phyloP scores from a whole-genome alignment of 1,140 invertebrate genomes.

The Platorchestia sp. region DNA sequence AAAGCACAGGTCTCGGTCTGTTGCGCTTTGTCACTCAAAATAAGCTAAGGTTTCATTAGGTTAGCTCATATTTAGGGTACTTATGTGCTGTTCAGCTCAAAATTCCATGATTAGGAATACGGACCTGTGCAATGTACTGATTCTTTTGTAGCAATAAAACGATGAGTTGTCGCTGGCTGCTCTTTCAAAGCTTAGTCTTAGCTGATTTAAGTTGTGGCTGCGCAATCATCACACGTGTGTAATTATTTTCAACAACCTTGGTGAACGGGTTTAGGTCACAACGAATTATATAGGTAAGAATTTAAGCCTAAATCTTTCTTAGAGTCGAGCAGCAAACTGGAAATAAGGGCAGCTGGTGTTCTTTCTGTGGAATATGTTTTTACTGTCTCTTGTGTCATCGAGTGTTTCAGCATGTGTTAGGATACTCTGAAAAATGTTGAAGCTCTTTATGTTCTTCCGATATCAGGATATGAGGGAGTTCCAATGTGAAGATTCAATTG shows the following conservation, averaged over 20 bases:
- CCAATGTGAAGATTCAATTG: not conserved
- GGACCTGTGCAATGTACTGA: constrained; percentile 6
- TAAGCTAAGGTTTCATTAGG: not conserved
- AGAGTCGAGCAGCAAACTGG: not conserved
- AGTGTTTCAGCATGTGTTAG: not conserved
- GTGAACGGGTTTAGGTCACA: constrained; percentile 6
- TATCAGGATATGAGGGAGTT: not conserved
- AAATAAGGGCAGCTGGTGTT: not conserved
- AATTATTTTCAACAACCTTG: not conserved
- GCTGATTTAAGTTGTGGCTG: not conserved
- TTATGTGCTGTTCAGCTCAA: not conserved
- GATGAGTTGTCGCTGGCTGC: not conserved
- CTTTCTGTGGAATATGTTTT: not conserved
- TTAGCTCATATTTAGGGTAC: constrained; percentile 8
- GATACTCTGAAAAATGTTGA: not conserved
- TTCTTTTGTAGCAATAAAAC: constrained; percentile 1
- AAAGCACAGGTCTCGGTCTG: not conserved
- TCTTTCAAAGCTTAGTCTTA: not conserved
- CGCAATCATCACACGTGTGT: not conserved
- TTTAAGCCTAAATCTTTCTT: not conserved
- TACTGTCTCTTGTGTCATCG: not conserved
- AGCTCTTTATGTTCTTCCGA: not conserved
- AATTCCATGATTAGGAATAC: not conserved
- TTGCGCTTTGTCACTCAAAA: not conserved
- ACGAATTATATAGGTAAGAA: constrained; percentile 1